Conservation (phyloP, 1,140 invertebrate genomes). For the Reticulitermes speratus region DNA sequence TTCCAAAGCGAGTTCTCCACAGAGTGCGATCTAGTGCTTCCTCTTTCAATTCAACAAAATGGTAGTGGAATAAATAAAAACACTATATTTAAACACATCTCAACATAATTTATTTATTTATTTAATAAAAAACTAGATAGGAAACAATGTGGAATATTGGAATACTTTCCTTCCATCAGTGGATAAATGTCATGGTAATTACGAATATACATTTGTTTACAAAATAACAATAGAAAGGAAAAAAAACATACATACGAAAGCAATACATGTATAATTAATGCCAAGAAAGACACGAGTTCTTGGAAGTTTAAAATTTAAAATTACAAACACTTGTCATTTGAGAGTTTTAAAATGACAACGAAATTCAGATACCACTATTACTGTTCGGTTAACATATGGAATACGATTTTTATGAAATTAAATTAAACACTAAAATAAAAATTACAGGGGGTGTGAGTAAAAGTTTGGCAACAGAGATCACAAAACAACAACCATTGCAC, state of each 20-base stretch:
- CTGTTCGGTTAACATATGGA: background rate
- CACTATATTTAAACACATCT: background rate
- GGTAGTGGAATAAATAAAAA: background rate
- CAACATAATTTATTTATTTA: conserved; percentile 17
- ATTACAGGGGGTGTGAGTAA: background rate
- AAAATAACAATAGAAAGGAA: background rate
- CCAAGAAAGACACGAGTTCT: background rate
- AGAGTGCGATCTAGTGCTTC: too few relatives aligned
- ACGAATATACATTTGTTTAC: conserved; percentile 8
- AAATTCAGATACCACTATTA: background rate
- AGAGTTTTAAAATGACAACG: background rate
- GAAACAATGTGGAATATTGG: conserved; percentile 21
- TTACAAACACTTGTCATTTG: too few relatives aligned
- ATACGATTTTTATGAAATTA: background rate
- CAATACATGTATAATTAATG: background rate
- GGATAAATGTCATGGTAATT: conserved; percentile 18
- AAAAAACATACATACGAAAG: background rate
- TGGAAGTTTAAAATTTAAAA: background rate
- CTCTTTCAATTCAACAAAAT: too few relatives aligned
- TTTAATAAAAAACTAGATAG: conserved; percentile 18
- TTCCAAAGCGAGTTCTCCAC: too few relatives aligned
- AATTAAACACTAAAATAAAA: background rate
- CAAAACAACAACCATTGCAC: conserved; percentile 11
- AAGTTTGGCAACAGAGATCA: background rate
- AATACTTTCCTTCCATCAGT: background rate